Conservation (phyloP, 2,113 vertebrate species). For the Sorex araneus region DNA sequence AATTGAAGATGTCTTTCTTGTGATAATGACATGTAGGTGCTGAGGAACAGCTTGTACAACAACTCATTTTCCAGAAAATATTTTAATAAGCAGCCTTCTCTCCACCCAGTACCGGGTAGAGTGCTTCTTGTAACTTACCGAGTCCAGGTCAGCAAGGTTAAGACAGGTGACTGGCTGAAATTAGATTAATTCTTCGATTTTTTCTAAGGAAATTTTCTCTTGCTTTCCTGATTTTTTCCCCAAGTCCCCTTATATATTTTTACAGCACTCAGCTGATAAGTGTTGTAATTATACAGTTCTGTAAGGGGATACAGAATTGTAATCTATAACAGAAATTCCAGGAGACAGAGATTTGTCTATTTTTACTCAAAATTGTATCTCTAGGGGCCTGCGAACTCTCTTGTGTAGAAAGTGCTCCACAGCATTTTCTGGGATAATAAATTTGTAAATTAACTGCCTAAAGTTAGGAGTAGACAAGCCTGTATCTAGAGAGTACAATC, state of each 20-base stretch:
- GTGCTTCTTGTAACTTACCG: neutral
- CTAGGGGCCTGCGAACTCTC: neutral
- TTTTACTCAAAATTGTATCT: neutral
- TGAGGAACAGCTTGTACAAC: fast-evolving
- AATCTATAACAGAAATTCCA: neutral
- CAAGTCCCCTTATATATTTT: neutral
- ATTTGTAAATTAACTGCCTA: slow-evolving; percentile 12
- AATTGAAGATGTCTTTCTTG: neutral
- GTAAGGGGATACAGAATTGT: neutral
- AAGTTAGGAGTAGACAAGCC: neutral
- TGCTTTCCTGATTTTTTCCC: neutral
- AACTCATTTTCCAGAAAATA: neutral
- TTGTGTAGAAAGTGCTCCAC: neutral
- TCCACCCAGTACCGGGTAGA: neutral
- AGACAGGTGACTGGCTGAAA: neutral
- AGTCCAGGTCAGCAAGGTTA: no score
- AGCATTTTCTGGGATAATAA: neutral
- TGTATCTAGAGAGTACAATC: neutral
- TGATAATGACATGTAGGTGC: neutral
- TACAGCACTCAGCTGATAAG: neutral
- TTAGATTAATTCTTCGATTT: neutral
- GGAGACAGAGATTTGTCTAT: neutral
- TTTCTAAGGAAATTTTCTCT: neutral
- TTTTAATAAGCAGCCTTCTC: neutral
- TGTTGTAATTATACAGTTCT: neutral